A percentile compares a stretch with the other conserved stretches of the same genome.
These are phyloP conservation scores for Caenorhabditis virilis DNA, from an alignment of 2,888 invertebrate species.

Conservation along the genomic window DNA sequence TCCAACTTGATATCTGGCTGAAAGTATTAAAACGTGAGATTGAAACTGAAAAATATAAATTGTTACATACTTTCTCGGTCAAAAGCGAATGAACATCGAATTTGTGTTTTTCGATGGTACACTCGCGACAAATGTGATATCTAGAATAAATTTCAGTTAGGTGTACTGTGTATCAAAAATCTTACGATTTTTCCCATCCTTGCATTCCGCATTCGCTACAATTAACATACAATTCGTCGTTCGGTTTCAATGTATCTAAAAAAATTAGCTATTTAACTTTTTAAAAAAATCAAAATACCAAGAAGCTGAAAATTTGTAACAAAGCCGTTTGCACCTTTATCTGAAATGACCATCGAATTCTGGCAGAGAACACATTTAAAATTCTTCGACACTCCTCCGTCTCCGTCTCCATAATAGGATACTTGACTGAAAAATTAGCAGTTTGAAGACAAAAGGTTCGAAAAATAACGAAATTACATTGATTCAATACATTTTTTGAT, in stretches of 20 bases:
- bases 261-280: too few relatives aligned
- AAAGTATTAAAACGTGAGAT: not conserved
- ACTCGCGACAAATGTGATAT: constrained; percentile 24
- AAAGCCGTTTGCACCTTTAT: constrained; percentile 2
- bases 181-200: too few relatives aligned
- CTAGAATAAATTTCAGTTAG: too few relatives aligned
- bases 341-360: not conserved
- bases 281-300: too few relatives aligned
- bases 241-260: constrained; percentile 3
- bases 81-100: constrained; percentile 6
- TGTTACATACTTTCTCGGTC: not conserved
- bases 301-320: constrained; percentile 12
- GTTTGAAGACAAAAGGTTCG: not conserved
- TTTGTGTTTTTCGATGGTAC: constrained; percentile 6
- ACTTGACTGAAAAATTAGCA: constrained; percentile 10
- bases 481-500: constrained; percentile 1
- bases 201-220: constrained; percentile 9
- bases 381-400: constrained; percentile 1
- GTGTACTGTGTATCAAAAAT: too few relatives aligned
- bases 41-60: not conserved
- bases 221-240: constrained; percentile 4
- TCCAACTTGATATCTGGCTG: not conserved
- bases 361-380: constrained; percentile 8
- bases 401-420: constrained; percentile 2
- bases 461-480: not conserved